These are phyloP conservation scores for Nothocercus julius DNA, from an alignment of 2,113 vertebrate genomes.

Conservation along the genomic window DNA sequence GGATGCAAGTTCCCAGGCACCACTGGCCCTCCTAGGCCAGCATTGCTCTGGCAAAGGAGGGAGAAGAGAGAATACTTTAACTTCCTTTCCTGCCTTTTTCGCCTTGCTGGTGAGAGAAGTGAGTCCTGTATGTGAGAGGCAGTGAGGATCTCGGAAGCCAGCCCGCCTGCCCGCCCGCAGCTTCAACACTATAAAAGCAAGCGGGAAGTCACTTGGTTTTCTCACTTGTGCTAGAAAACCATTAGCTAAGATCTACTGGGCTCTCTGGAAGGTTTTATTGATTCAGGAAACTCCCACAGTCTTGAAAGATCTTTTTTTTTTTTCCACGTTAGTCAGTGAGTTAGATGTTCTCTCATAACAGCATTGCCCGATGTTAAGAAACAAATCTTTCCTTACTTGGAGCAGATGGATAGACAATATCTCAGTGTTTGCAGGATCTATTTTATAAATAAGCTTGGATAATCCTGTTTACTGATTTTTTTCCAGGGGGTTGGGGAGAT, in stretches of 20 bases:
- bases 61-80: background rate
- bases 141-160: background rate
- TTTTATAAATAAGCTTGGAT: constrained; percentile 21
- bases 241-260: background rate
- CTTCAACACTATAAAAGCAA: background rate
- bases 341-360: constrained; percentile 32
- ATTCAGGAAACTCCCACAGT: background rate
- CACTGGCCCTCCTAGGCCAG: background rate
- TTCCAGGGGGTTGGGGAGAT: background rate
- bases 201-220: background rate
- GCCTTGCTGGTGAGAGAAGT: background rate
- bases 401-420: constrained; percentile 22
- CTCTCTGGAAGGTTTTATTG: background rate
- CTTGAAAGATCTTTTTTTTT: constrained; percentile 16
- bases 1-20: background rate
- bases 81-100: background rate
- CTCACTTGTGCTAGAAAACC: background rate
- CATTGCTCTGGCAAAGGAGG: background rate
- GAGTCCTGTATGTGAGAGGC: background rate
- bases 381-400: background rate
- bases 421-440: background rate
- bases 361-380: constrained; percentile 15
- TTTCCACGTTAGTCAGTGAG: background rate
- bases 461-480: constrained; percentile 28
- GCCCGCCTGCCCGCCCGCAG: background rate